These are phyloP conservation scores for Fistularia commersonii DNA, from an alignment of 2,797 vertebrate species.

Conservation along the genomic window DNA sequence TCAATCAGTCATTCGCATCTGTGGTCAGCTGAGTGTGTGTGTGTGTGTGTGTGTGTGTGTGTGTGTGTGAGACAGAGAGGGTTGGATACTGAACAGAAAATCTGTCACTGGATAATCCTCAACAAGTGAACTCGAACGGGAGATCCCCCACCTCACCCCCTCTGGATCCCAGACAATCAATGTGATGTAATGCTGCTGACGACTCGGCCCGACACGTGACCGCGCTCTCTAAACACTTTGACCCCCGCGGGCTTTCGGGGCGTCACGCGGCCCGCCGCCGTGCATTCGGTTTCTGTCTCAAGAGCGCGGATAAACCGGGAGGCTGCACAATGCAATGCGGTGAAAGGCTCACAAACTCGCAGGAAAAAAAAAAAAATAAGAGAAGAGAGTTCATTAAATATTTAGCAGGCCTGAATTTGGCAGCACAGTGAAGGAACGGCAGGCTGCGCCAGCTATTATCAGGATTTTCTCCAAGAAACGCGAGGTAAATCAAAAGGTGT, in stretches of 20 bases:
- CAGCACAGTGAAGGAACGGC: no score
- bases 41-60: not conserved
- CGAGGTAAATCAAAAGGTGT: no score
- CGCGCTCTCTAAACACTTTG: conserved; percentile 24
- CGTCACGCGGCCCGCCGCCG: conserved; percentile 20
- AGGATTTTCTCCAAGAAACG: no score
- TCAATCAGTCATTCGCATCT: conserved; percentile 44
- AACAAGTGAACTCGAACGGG: conserved; percentile 11
- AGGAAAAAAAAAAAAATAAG: no score
- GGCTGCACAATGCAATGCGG: no score
- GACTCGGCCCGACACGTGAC: conserved; percentile 21
- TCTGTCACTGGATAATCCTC: conserved; percentile 5
- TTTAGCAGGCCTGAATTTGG: no score
- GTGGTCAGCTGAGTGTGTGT: conserved; percentile 15
- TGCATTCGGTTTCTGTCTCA: conserved; percentile 2
- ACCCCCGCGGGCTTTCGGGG: conserved; percentile 21
- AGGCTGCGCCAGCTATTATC: no score
- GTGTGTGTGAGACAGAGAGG: not conserved
- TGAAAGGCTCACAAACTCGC: no score
- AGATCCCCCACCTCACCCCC: conserved; percentile 9
- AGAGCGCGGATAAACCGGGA: conserved; percentile 13
- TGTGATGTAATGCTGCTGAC: conserved; percentile 28
- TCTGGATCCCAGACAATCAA: conserved; percentile 36
- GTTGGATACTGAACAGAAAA: conserved; percentile 1
- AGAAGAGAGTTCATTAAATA: no score